phyloP scores from a whole-genome alignment of 2,113 vertebrate genomes.

The Gymnogyps californianus region DNA sequence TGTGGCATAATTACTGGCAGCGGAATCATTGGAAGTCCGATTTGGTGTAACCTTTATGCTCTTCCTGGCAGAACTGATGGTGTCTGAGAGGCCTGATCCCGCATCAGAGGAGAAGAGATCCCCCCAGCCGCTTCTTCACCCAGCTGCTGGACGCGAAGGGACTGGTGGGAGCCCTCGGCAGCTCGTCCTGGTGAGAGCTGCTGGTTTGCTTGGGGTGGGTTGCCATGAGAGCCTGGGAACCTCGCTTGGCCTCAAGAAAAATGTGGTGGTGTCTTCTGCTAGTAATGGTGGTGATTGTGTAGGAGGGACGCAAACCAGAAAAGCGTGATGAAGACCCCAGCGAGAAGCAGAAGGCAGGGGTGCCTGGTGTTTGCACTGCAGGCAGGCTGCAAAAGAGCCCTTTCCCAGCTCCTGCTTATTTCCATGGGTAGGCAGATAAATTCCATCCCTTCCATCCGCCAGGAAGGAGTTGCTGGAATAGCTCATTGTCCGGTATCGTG shows the following conservation, averaged over 20 bases:
- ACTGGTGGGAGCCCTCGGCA: background rate
- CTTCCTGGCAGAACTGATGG: background rate
- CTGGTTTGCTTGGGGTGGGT: background rate
- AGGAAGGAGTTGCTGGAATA: background rate
- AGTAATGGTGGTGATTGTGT: background rate
- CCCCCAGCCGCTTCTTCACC: background rate
- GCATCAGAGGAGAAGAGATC: background rate
- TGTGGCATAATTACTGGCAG: background rate
- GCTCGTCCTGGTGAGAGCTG: background rate
- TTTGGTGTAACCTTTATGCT: background rate
- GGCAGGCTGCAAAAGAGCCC: background rate
- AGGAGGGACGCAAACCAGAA: background rate
- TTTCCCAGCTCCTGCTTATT: background rate
- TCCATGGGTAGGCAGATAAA: background rate
- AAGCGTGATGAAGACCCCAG: background rate
- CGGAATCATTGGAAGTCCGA: background rate
- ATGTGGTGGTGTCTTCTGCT: background rate
- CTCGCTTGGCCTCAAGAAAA: background rate
- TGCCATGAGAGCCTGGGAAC: background rate
- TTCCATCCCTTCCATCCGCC: background rate
- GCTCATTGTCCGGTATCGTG: background rate
- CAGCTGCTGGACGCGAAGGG: rapidly evolving
- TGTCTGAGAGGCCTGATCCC: background rate
- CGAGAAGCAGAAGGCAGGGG: background rate
- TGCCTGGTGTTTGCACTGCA: background rate